Evolutionary conservation across 2,888 invertebrate species (phyloP), one percentile per base, ranked within the genome.

Genomic region (Matsumyia berberina): DNA sequence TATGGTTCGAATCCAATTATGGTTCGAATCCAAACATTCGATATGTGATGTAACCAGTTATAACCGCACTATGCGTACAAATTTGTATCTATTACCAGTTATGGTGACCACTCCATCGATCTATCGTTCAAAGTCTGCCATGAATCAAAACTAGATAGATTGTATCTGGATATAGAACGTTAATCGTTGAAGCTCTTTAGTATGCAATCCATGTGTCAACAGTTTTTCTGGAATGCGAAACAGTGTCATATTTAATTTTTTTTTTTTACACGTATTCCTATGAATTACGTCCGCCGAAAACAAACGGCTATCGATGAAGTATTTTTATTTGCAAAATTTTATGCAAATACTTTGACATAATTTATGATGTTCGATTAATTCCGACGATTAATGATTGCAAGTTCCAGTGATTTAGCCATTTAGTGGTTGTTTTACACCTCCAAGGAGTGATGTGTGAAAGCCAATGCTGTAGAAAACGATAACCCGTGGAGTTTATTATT

Each of bases 231-330:
- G 51, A 29, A 51, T 51, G 24, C 29, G n/a, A 51, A 51, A 51
- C 29, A 51, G 29, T 51, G 51, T 31, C 51, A 51, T 51, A 51
- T 51, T 51, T 6, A 51, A 12, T n/a, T 29, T 51, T 46, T 46
- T 29, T 51, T 8, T 12, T n/a, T n/a, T n/a, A n/a, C n/a, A n/a
- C n/a, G n/a, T n/a, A n/a, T 24, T 49, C n/a, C 5, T n/a, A 51
- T 51, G 51, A 19, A 19, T 51, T 51, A 29, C 51, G 29, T 29
- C 19, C 17, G 5, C 24, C 2, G 8, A 1, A 8, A 49, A 5
- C 46, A 24, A 49, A 49, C 7, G 17, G 46, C 12, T 46, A 19
- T 46, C 17, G 46, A 17, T 19, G 17, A 44, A 19, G 17, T 17
- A 49, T 0, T 24, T 51, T 29, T 51, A 51, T 51, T 11, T 3